Evolutionary conservation across 2,888 invertebrate species (phyloP).

Genomic region (Disparrhopalites patrizii): DNA sequence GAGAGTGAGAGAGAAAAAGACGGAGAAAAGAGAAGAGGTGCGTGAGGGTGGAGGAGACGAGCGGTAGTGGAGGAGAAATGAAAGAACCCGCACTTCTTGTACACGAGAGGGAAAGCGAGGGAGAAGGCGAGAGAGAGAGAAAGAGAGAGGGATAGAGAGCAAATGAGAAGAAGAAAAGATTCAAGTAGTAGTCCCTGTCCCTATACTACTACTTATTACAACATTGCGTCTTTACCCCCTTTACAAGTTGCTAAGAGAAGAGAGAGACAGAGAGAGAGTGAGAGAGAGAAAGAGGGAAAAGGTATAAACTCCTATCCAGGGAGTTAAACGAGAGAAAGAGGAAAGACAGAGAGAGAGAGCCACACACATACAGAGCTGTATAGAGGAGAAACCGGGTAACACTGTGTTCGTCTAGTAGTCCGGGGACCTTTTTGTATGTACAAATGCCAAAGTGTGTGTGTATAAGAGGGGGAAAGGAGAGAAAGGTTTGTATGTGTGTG

Average conservation of each 20-base stretch:
- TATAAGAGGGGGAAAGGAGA: not conserved
- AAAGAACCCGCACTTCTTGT: slow-evolving; percentile 33
- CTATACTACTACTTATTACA: no score
- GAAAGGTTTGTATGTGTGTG: not conserved
- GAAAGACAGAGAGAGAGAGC: no score
- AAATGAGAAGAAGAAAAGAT: slow-evolving; percentile 38
- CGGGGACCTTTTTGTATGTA: no score
- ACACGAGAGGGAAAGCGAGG: slow-evolving; percentile 30
- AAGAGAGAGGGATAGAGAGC: slow-evolving; percentile 31
- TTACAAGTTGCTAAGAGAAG: not conserved
- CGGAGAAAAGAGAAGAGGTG: slow-evolving; percentile 15
- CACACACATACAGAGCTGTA: no score
- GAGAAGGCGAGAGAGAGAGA: no score
- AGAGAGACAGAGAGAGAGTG: not conserved
- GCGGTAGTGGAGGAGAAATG: slow-evolving; percentile 35
- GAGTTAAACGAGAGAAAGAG: no score
- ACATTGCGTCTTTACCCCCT: no score
- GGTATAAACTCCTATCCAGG: not conserved
- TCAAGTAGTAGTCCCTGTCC: slow-evolving; percentile 5
- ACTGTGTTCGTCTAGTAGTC: no score
- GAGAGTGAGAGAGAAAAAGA: not conserved
- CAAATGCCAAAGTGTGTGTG: no score
- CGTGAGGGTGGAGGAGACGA: slow-evolving; percentile 29
- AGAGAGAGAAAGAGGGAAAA: not conserved
- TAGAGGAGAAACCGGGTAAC: no score